These are phyloP conservation scores for Polietes domitor DNA, from an alignment of 2,888 invertebrate genomes.

Conservation along the genomic window DNA sequence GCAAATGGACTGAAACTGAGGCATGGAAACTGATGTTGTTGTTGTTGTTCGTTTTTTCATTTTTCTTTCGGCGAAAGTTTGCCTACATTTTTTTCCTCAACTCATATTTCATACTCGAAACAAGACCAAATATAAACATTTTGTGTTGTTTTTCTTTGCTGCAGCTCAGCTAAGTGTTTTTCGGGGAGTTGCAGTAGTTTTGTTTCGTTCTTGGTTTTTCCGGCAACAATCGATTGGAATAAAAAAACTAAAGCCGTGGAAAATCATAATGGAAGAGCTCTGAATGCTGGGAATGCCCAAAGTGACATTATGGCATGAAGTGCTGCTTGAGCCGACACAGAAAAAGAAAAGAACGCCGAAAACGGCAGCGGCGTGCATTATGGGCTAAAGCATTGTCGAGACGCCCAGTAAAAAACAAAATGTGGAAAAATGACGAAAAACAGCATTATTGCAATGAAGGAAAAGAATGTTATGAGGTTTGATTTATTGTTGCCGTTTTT, in stretches of 20 bases:
- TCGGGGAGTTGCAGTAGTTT: conserved; percentile 32
- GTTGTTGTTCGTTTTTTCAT: not conserved
- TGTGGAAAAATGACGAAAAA: not conserved
- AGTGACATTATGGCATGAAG: conserved; percentile 33
- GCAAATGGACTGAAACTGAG: conserved; percentile 28
- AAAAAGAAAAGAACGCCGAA: not conserved
- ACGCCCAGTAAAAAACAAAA: too few species aligned
- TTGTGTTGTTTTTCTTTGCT: conserved; percentile 13
- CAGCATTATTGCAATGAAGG: not conserved
- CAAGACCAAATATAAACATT: conserved; percentile 27
- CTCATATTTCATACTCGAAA: conserved; percentile 47
- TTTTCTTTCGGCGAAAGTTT: conserved; percentile 15
- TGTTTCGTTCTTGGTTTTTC: not conserved
- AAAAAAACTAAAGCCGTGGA: conserved; percentile 10
- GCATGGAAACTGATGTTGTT: conserved; percentile 19
- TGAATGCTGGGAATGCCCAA: conserved; percentile 7
- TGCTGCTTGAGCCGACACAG: conserved; percentile 16
- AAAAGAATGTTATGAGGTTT: conserved; percentile 22
- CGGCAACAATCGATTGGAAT: not conserved
- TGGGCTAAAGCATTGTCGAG: too few species aligned
- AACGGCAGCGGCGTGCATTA: not conserved
- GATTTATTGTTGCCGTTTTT: conserved; percentile 34
- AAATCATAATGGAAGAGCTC: not conserved
- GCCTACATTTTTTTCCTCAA: not conserved
- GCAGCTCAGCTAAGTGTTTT: conserved; percentile 44